Base-by-base conservation (phyloP, 2,888 invertebrate species). In the Graphium colonna region DNA sequence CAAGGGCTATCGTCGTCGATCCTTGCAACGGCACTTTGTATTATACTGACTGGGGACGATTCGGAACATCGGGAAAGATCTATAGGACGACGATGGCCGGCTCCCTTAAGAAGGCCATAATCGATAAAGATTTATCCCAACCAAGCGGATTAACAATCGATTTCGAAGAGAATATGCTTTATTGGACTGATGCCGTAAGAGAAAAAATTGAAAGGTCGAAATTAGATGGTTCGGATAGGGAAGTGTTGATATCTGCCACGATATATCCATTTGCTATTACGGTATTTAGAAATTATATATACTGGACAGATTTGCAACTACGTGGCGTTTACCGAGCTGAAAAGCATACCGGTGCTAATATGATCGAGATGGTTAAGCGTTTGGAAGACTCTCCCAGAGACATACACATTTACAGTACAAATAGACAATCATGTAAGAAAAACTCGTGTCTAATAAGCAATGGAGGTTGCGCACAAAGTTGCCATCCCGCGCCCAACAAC, bases 51-150 rank as follows among this genome's bases (percentile, higher is more conserved):
- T 98, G 97, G 97, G 97, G 97, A 10, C 92, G 96, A 57, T 97
- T 96, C 71, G 97, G 97, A 3, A 96, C 96, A 0, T 95, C 96
- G 0, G 97, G 97, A 0, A 97, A 97, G 78, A 99, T 99, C 52
- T 97, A 96, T 78, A 91, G 96, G 59, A 95, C 98, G 0, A 98
- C 98, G 0, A 97, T 98, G 97, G 98, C 98, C 0, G 99, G 99
- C 1, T 97, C 97, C 0, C 80, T 97, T 56, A 96, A 96, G 68
- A 93, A 92, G 52, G 95, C 96, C 0, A 95, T 99, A 16, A 94
- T 99, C 1, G 95, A 96, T 62, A 95, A 94, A 66, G 96, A 98
- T 64, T 83, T 99, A 10, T 96, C 97, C 0, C 98, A 98, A 78
- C 98, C 99, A 0, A 97, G 97, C 62, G 99, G 99, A 1, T 83